phyloP scores from a whole-genome alignment of 2,113 vertebrate genomes.

The Clarias magur region DNA sequence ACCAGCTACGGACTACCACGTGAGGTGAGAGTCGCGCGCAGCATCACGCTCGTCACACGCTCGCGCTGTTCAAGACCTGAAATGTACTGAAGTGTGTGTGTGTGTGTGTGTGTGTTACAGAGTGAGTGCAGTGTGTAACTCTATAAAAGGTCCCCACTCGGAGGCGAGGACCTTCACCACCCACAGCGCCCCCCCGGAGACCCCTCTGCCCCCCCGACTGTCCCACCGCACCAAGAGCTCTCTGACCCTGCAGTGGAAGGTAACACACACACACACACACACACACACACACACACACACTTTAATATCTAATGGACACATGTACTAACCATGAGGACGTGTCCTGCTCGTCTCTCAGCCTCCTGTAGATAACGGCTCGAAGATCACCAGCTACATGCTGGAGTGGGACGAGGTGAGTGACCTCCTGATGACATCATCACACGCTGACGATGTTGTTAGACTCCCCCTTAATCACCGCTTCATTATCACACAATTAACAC shows the following conservation, averaged over 20 bases:
- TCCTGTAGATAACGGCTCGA: conserved; percentile 86
- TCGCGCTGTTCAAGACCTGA: no score
- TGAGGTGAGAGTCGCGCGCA: conserved; percentile 73
- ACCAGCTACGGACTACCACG: conserved; percentile 85
- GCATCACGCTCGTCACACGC: not conserved
- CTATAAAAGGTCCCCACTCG: conserved; percentile 79
- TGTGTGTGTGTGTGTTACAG: conserved; percentile 65
- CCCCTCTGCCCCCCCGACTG: conserved; percentile 81
- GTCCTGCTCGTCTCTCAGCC: conserved; percentile 69
- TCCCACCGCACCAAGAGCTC: conserved; percentile 84
- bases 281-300: not conserved
- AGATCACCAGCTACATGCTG: conserved; percentile 86
- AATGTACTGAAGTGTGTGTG: not conserved
- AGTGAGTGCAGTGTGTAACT: conserved; percentile 78
- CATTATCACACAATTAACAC: not conserved
- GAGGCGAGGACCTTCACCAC: conserved; percentile 84
- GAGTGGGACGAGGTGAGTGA: conserved; percentile 88
- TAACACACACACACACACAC: conserved; percentile 54
- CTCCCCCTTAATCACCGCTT: not conserved
- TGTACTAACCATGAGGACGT: not conserved
- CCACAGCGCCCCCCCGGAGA: conserved; percentile 81
- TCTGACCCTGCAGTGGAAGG: conserved; percentile 87
- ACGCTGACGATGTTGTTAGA: not conserved
- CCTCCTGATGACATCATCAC: not conserved
- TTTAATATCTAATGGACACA: not conserved